Conservation (phyloP, 2,888 invertebrate species). For the Alsophila aescularia region DNA sequence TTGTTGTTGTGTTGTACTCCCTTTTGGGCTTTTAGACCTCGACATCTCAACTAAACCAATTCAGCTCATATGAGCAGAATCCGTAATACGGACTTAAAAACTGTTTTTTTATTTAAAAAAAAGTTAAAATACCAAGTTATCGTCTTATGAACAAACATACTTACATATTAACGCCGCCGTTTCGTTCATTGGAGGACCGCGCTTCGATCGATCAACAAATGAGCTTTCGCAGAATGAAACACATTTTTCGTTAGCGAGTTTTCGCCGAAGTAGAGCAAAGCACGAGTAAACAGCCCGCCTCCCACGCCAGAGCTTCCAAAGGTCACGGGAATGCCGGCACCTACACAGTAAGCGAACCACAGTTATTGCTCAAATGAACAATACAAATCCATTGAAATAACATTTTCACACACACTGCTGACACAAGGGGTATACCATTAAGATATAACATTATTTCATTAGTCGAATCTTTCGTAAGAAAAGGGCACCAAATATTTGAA, state of each 20-base stretch:
- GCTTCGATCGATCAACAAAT: no score
- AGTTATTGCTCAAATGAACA: slow-evolving; percentile 37
- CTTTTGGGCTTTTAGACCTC: no score
- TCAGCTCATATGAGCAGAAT: no score
- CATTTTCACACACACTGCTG: slow-evolving; percentile 34
- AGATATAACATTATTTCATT: background rate
- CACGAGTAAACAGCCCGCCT: slow-evolving; percentile 37
- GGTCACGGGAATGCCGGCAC: slow-evolving; percentile 49
- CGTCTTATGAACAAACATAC: no score
- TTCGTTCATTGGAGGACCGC: no score
- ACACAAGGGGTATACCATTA: slow-evolving; percentile 7
- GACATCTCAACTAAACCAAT: no score
- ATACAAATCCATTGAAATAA: slow-evolving; percentile 40
- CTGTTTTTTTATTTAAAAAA: no score
- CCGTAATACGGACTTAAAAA: no score
- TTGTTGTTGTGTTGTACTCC: no score
- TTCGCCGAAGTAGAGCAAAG: slow-evolving; percentile 23
- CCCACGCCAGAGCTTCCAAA: slow-evolving; percentile 42
- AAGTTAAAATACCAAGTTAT: no score
- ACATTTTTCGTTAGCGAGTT: slow-evolving; percentile 14
- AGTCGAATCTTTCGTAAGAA: background rate
- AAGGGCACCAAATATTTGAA: background rate
- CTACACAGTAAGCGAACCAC: slow-evolving; percentile 35
- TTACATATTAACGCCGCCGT: no score
- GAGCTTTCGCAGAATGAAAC: slow-evolving; percentile 5